phyloP scores from a whole-genome alignment of 2,113 vertebrate species.

The Heterotis niloticus region DNA sequence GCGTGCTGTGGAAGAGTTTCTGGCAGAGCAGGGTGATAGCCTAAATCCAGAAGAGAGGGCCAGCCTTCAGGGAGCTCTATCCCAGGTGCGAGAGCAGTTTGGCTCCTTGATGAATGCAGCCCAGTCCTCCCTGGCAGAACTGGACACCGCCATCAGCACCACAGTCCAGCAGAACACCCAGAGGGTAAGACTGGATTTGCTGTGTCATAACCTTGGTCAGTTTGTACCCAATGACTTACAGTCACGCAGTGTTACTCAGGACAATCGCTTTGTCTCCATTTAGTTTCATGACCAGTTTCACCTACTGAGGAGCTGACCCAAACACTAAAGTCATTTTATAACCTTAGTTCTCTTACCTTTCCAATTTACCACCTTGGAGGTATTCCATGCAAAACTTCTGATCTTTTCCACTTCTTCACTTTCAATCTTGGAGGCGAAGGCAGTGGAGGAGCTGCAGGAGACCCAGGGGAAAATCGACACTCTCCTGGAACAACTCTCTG shows the following conservation, averaged over 20 bases:
- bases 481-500: constrained; percentile 66
- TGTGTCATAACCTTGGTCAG: too few species aligned
- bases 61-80: constrained; percentile 68
- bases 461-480: constrained; percentile 77
- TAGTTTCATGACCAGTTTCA: too few species aligned
- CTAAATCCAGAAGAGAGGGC: constrained; percentile 72
- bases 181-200: constrained; percentile 65
- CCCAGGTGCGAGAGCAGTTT: constrained; percentile 77
- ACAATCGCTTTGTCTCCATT: too few species aligned
- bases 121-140: constrained; percentile 66
- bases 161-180: constrained; percentile 86
- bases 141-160: constrained; percentile 74
- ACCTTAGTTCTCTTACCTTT: too few species aligned
- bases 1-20: constrained; percentile 78
- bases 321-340: neutral
- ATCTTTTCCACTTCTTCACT: constrained; percentile 16
- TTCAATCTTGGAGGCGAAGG: constrained; percentile 72
- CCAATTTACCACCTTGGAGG: neutral
- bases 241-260: too few species aligned
- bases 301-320: neutral
- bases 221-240: too few species aligned
- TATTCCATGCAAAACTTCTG: neutral
- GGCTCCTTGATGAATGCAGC: constrained; percentile 67
- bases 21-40: constrained; percentile 74
- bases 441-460: constrained; percentile 83